Conservation (phyloP, 2,888 invertebrate genomes). For the Ophraella communa region DNA sequence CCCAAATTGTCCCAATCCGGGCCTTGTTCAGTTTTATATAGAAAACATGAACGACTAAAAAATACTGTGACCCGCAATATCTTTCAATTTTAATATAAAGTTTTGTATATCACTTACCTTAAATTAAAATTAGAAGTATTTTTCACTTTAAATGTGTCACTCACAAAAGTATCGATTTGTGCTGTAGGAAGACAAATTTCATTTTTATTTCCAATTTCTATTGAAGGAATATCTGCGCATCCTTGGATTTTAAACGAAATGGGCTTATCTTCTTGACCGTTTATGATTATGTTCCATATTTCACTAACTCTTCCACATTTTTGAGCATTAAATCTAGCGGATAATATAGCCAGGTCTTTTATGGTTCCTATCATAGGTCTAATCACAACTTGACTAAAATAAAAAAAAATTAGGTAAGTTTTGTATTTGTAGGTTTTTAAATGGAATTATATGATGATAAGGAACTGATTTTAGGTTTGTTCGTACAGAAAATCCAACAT, state of each 20-base stretch:
- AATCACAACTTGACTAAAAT: constrained; percentile 53
- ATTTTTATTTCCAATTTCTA: constrained; percentile 51
- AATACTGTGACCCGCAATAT: too few relatives aligned
- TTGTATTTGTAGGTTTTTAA: too few relatives aligned
- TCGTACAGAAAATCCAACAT: too few relatives aligned
- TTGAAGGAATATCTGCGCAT: constrained; percentile 54
- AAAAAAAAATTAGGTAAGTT: constrained; percentile 8
- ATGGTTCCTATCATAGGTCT: constrained; percentile 61
- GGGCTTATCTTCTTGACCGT: constrained; percentile 53
- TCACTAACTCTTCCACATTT: constrained; percentile 54
- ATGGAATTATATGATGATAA: too few relatives aligned
- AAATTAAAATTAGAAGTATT: constrained; percentile 57
- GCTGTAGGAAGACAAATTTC: constrained; percentile 53
- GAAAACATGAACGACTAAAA: too few relatives aligned
- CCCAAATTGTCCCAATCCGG: too few relatives aligned
- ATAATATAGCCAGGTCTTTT: constrained; percentile 55
- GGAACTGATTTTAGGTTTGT: too few relatives aligned
- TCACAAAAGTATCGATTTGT: constrained; percentile 54
- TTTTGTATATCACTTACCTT: constrained; percentile 51
- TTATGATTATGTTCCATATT: constrained; percentile 59
- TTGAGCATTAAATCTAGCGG: constrained; percentile 54
- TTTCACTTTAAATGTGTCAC: constrained; percentile 50
- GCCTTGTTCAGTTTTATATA: too few relatives aligned
- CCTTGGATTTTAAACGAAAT: constrained; percentile 56
- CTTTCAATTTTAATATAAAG: too few relatives aligned